Evolutionary conservation across 1,140 invertebrate genomes (phyloP).

Genomic region (Saccostrea glomerata): DNA sequence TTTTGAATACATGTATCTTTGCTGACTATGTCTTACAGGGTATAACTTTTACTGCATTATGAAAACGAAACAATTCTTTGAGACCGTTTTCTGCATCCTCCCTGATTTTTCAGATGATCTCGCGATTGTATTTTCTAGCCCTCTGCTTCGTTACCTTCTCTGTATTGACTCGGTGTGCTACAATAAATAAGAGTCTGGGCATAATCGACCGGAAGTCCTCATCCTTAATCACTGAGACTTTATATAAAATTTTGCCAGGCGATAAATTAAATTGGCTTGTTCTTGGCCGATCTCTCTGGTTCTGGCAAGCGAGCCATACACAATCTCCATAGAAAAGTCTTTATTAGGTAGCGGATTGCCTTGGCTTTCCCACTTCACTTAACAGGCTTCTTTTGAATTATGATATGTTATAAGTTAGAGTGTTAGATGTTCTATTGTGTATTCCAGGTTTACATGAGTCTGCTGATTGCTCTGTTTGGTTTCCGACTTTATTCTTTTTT

Average conservation of each 20-base stretch:
- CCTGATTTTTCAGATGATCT: too few relatives aligned
- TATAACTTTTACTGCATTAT: too few relatives aligned
- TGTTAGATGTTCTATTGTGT: not conserved
- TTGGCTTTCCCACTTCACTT: not conserved
- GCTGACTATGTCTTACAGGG: too few relatives aligned
- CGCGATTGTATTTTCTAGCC: not conserved
- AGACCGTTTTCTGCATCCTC: too few relatives aligned
- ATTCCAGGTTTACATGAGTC: not conserved
- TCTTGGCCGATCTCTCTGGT: not conserved
- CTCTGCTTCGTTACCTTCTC: not conserved
- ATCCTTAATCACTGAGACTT: constrained; percentile 6
- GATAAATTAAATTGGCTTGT: constrained; percentile 21
- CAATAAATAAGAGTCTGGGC: not conserved
- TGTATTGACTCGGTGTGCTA: not conserved
- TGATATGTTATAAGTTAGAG: not conserved
- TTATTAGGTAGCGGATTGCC: not conserved
- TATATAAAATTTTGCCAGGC: not conserved
- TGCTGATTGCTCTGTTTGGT: not conserved
- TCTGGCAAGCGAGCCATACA: not conserved
- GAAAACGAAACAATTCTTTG: too few relatives aligned
- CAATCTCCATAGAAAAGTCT: not conserved
- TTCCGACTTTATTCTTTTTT: not conserved
- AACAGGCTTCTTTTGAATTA: not conserved
- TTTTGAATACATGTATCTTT: too few relatives aligned
- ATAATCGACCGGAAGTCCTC: constrained; percentile 14